Percentiles rank a stretch among this genome's conserved stretches.
Conservation (phyloP, 2,113 vertebrate genomes). For the Pelecanus crispus region DNA sequence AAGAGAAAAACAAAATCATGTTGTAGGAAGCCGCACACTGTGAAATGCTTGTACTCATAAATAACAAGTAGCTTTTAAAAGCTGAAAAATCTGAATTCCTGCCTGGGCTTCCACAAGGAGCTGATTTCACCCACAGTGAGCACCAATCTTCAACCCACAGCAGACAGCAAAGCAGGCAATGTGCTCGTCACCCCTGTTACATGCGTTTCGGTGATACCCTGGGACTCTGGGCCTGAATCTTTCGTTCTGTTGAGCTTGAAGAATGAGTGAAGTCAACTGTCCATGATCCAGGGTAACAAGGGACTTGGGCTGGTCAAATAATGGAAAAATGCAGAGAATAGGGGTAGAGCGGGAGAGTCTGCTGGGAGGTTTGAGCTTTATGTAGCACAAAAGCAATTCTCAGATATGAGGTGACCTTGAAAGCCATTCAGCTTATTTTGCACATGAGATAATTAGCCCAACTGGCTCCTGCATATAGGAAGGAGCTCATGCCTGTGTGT, state of each 20-base stretch:
- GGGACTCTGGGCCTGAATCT: accelerated
- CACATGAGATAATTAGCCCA: not conserved
- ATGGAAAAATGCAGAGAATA: not conserved
- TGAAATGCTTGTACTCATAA: not conserved
- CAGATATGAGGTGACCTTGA: slow-evolving; percentile 17
- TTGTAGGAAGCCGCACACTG: not conserved
- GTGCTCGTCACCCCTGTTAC: not conserved
- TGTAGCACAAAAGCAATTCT: slow-evolving; percentile 9
- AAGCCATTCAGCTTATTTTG: slow-evolving; percentile 14
- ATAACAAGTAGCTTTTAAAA: not conserved
- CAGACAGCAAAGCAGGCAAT: not conserved
- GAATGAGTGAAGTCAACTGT: not conserved
- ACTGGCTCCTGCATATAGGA: not conserved
- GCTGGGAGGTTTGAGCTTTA: not conserved
- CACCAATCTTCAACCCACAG: not conserved
- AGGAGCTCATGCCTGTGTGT: not conserved
- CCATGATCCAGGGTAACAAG: not conserved
- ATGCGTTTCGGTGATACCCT: not conserved
- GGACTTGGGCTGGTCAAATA: not conserved
- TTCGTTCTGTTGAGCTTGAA: not conserved
- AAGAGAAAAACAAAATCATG: accelerated
- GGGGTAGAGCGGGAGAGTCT: not conserved
- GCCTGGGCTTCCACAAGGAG: not conserved
- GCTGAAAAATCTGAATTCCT: not conserved
- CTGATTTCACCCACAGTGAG: not conserved